These are phyloP conservation scores for Stomorhina lunata DNA, from an alignment of 2,888 invertebrate genomes.

Conservation along the genomic window DNA sequence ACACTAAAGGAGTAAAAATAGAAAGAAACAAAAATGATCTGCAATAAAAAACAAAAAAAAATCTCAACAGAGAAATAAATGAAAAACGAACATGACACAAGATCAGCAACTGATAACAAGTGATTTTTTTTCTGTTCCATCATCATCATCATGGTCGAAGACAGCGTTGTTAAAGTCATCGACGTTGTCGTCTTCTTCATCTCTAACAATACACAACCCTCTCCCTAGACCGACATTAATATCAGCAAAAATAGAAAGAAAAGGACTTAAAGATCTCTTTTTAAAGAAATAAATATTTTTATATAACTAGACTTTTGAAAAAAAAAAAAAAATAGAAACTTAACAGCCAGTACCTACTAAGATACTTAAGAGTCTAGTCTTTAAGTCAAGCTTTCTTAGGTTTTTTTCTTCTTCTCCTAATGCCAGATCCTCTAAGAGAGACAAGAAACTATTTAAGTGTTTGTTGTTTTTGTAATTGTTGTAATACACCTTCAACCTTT, in stretches of 20 bases:
- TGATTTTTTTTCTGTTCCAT: slow-evolving; percentile 36
- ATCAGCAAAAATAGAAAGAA: slow-evolving; percentile 48
- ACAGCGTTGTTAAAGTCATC: slow-evolving; percentile 26
- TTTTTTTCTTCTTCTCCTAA: not conserved
- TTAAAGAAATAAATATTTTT: slow-evolving; percentile 47
- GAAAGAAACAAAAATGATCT: slow-evolving; percentile 52
- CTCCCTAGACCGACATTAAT: slow-evolving; percentile 35
- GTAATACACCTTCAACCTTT: slow-evolving; percentile 68
- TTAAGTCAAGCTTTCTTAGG: slow-evolving; percentile 22
- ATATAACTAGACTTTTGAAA: slow-evolving; percentile 16
- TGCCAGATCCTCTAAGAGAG: slow-evolving; percentile 47
- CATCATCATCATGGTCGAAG: slow-evolving; percentile 33
- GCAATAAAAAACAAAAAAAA: slow-evolving; percentile 58
- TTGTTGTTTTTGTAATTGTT: slow-evolving; percentile 58
- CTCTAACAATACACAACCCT: slow-evolving; percentile 33
- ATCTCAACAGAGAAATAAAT: slow-evolving; percentile 67
- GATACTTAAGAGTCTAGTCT: slow-evolving; percentile 9
- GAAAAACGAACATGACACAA: slow-evolving; percentile 71
- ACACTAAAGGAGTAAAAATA: slow-evolving; percentile 46
- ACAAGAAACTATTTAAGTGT: slow-evolving; percentile 56
- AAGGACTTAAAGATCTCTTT: slow-evolving; percentile 40
- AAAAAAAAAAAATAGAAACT: not conserved
- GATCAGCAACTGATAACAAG: slow-evolving; percentile 69
- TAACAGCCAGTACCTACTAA: slow-evolving; percentile 13
- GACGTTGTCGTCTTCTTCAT: slow-evolving; percentile 17